Percentiles rank a stretch among this genome's conserved stretches.
Conservation (phyloP, 2,797 vertebrate genomes). For the Aselliscus stoliczkanus region DNA sequence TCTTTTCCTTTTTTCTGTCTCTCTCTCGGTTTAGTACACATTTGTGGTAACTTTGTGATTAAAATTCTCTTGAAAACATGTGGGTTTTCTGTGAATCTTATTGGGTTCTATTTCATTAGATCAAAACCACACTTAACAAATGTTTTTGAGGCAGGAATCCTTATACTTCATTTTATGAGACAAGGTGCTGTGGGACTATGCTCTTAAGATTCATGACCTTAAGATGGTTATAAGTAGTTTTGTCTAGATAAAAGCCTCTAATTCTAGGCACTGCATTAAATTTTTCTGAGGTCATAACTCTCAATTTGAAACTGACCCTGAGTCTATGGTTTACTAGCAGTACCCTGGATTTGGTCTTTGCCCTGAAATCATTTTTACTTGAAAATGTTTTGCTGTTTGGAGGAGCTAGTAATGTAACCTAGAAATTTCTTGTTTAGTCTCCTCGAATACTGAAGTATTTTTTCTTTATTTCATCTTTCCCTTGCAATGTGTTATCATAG, state of each 20-base stretch:
- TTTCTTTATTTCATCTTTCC: not conserved
- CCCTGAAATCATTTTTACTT: not conserved
- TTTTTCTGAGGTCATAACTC: not conserved
- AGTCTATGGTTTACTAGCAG: not conserved
- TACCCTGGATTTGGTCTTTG: not conserved
- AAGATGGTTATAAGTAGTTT: not conserved
- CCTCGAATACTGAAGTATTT: not conserved
- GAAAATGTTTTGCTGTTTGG: not conserved
- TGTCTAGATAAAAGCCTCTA: not conserved
- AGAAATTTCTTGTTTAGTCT: not conserved
- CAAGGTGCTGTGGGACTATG: not conserved
- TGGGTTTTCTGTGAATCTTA: not conserved
- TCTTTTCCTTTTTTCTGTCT: not conserved
- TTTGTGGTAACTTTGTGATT: not conserved
- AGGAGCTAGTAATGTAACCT: not conserved
- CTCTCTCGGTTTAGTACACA: not conserved
- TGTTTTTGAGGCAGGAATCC: not conserved
- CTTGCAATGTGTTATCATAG: not conserved
- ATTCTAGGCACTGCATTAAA: not conserved
- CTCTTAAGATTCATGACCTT: not conserved
- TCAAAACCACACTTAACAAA: not conserved
- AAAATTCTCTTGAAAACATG: conserved; percentile 15
- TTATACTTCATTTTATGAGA: not conserved
- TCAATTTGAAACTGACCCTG: not conserved
- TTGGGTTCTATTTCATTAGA: not conserved